Evolutionary conservation across 1,140 invertebrate genomes (phyloP), one percentile per base, ranked within the genome.

Genomic region (Plodia interpunctella): DNA sequence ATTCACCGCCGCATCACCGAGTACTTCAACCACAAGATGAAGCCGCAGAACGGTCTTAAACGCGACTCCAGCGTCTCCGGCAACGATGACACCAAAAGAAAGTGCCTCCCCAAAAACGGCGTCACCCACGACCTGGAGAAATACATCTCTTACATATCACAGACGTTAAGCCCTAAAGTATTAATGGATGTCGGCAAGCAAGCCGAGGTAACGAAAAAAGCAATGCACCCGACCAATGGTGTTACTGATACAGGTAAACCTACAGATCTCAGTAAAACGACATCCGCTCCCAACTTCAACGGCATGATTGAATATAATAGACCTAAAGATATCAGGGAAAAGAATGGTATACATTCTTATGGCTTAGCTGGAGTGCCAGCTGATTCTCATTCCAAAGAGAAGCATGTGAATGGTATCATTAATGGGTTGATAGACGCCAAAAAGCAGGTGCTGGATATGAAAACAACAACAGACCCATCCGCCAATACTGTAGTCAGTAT

Each of bases 21-120:
- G 71, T 96, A 94, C 77, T 96, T 95, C 70, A 96, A 94, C 70
- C 92, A 94, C 2, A 94, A 96, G 78, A 94, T 94, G 81, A 96
- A 96, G 80, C 91, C 94, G 9, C 92, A 92, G 70, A 91, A 89
- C 65, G 85, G 81, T 52, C 58, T 90, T 63, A 90, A 90, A 77
- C 72, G 84, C n/a, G 88, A 91, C 49, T 65, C 79, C 49, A 68
- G 73, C 58, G 63, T 68, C 8, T 56, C 72, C 58, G 63, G 35
- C 57, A 80, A 75, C 60, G 80, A 78, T 65, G 83, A 86, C 60
- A 69, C 68, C 68, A 88, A 85, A 62, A 86, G 76, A 71, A 85
- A 83, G 78, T 87, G 84, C 75, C 77, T 83, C 57, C 76, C 38
- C 38, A 87, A 87, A 73, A 87, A 87, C 52, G 85, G 83, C 51